phyloP scores from a whole-genome alignment of 2,113 vertebrate species.

The Sula dactylatra region DNA sequence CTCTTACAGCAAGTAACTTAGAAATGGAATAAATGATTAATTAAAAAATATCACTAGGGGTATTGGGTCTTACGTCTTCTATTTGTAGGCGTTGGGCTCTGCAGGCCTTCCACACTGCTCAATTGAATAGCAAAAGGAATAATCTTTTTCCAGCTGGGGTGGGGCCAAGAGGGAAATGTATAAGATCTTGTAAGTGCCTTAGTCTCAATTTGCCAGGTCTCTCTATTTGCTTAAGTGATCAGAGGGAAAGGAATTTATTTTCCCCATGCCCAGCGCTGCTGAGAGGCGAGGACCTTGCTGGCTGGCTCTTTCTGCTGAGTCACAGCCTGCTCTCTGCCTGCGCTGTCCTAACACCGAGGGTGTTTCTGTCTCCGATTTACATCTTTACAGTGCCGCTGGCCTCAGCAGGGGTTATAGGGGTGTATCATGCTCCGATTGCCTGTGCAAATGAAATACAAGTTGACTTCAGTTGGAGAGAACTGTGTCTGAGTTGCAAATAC shows the following conservation, averaged over 20 bases:
- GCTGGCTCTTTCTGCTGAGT: constrained; percentile 23
- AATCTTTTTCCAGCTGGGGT: neutral
- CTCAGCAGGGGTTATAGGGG: fast-evolving
- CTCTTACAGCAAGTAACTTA: neutral
- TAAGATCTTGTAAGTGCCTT: neutral
- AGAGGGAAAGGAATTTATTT: neutral
- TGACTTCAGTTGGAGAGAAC: neutral
- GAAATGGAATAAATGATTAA: neutral
- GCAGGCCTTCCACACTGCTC: neutral
- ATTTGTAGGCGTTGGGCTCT: neutral
- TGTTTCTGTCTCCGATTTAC: neutral
- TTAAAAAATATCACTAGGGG: neutral
- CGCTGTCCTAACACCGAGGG: fast-evolving
- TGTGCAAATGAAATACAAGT: fast-evolving
- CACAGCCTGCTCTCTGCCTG: neutral
- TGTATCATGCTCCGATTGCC: fast-evolving
- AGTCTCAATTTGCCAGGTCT: neutral
- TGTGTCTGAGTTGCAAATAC: fast-evolving
- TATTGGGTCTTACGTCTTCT: neutral
- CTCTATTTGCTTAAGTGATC: neutral
- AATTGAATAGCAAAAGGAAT: neutral
- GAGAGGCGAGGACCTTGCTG: neutral
- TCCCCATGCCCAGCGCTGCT: neutral
- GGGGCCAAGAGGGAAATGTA: neutral
- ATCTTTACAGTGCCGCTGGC: neutral